These are phyloP conservation scores for Syngnathus rostellatus DNA, from an alignment of 2,797 vertebrate genomes.

Conservation along the genomic window DNA sequence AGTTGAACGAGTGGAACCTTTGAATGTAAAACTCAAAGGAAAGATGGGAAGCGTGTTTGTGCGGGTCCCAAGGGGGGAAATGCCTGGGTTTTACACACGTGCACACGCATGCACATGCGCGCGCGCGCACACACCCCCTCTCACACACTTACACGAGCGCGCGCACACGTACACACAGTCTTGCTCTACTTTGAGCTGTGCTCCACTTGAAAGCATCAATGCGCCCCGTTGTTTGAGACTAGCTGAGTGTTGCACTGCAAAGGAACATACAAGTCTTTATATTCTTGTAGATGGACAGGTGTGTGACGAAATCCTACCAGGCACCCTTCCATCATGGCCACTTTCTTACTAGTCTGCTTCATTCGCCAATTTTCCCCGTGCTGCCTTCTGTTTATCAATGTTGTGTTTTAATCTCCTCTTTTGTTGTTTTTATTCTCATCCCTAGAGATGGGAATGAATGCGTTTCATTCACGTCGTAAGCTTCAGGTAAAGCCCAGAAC, in stretches of 20 bases:
- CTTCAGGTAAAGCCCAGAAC: slow-evolving; percentile 29
- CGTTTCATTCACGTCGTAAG: slow-evolving; percentile 51
- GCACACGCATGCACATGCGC: slow-evolving; percentile 9
- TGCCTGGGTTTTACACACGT: slow-evolving; percentile 62
- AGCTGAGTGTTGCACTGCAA: slow-evolving; percentile 55
- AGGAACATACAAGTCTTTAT: slow-evolving; percentile 53
- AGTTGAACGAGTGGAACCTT: slow-evolving; percentile 71
- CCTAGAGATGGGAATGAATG: slow-evolving; percentile 39
- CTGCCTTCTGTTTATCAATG: slow-evolving; percentile 4
- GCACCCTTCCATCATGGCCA: slow-evolving; percentile 37
- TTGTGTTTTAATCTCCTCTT: slow-evolving; percentile 10
- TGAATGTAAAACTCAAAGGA: slow-evolving; percentile 73
- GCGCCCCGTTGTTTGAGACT: slow-evolving; percentile 63
- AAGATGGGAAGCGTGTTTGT: slow-evolving; percentile 72
- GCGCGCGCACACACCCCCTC: slow-evolving; percentile 16
- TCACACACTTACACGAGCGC: slow-evolving; percentile 13
- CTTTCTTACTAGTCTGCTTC: slow-evolving; percentile 23
- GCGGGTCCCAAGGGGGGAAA: slow-evolving; percentile 66
- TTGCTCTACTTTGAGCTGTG: slow-evolving; percentile 70
- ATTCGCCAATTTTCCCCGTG: slow-evolving; percentile 15
- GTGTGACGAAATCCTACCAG: slow-evolving; percentile 49
- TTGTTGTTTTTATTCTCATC: slow-evolving; percentile 17
- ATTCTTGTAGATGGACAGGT: slow-evolving; percentile 53
- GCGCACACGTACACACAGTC: slow-evolving; percentile 23
- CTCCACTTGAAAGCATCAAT: slow-evolving; percentile 64